These are phyloP conservation scores for Papilio polyxenes DNA, from an alignment of 1,140 invertebrate species.

Conservation along the genomic window DNA sequence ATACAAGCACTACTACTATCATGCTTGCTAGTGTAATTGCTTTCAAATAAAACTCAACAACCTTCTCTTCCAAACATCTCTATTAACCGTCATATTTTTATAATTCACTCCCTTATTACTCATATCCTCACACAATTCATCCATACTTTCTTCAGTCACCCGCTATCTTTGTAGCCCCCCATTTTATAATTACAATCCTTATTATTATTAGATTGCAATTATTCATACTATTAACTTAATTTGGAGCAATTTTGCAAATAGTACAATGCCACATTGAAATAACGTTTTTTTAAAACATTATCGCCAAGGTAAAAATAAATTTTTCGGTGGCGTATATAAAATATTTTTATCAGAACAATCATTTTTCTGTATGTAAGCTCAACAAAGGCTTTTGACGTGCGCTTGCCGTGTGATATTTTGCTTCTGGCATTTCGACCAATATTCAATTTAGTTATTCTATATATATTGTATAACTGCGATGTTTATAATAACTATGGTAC, in stretches of 20 bases:
- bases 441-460: not conserved
- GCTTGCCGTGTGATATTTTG: constrained; percentile 2
- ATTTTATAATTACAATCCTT: too few species aligned
- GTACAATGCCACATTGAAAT: not conserved
- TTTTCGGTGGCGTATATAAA: not conserved
- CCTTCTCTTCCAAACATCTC: too few species aligned
- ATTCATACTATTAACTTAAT: too few species aligned
- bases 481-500: too few species aligned
- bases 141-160: too few species aligned
- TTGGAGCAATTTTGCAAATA: not conserved
- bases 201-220: too few species aligned
- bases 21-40: not conserved
- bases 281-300: not conserved
- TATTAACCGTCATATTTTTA: too few species aligned
- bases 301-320: not conserved
- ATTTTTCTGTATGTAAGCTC: constrained; percentile 4
- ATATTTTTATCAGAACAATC: not conserved
- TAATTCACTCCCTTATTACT: too few species aligned
- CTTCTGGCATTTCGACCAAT: not conserved
- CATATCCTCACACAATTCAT: too few species aligned
- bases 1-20: not conserved
- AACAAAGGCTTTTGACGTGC: constrained; percentile 9
- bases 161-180: too few species aligned
- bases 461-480: too few species aligned
- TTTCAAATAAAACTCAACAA: not conserved